Evolutionary conservation across 2,797 vertebrate species (phyloP), one percentile per base, ranked within the genome.

Genomic region (Knipowitschia caucasica): DNA sequence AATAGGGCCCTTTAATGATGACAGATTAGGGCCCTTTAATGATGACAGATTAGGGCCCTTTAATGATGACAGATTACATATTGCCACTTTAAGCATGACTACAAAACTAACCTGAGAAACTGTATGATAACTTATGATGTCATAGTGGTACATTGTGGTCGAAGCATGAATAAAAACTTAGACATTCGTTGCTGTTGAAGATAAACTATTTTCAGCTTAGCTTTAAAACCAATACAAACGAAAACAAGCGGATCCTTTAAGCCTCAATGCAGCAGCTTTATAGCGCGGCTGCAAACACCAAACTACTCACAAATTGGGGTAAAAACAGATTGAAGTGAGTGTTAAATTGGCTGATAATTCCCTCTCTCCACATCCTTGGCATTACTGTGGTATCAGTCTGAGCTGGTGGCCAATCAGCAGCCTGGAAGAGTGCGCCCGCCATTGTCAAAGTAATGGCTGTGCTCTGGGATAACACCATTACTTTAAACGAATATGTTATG

Each of bases 401-500:
- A 43, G 36, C 55, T 66, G 52, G 54, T 59, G 50, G 50, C 15
- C 57, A 67, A 67, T 57, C 53, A 75, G 63, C 23, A 14, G 50
- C 7, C 42, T 62, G 23, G 24, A 46, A 60, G 47, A 59, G 64
- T 24, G n/a, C 58, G 53, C 69, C 59, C 29, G 9, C 47, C 36
- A n/a, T 80, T 79, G 76, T 59, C 40, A 53, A 50, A 53, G 53
- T 75, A 84, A 86, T 83, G 73, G 61, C 72, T 79, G 67, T 74
- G 60, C 67, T 64, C 59, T 30, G 59, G 69, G 26, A 38, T 24
- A 20, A 40, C 40, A 29, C 61, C 79, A 78, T 69, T 54, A 58
- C 51, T 58, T 66, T 66, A 78, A 75, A 74, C 65, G 58, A 75
- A 56, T 50, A 53, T 57, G 73, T 76, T 70, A 75, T n/a, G n/a